Evolutionary conservation across 1,140 invertebrate genomes (phyloP), one percentile per base, ranked within the genome.

Genomic region (Oedothorax gibbosus): DNA sequence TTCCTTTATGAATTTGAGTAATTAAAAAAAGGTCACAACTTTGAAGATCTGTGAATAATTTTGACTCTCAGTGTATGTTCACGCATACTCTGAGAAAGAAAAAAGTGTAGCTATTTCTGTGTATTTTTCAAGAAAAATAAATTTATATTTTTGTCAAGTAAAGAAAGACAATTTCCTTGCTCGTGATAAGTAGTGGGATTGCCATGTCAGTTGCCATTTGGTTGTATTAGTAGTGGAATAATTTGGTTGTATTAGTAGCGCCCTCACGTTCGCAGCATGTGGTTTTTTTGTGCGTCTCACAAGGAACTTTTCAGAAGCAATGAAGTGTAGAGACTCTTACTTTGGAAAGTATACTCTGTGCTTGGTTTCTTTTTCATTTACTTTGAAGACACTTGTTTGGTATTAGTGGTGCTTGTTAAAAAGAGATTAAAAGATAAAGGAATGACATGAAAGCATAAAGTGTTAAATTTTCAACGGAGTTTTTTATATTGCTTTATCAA

Each of bases 191-290:
- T 35, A 35, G 35, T 35, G 35, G 35, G 35, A 35, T 35, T 35
- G 35, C 35, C 35, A 35, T 35, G 35, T 5, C 35, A 35, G 35
- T 35, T 35, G 35, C 35, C 35, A 2, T 5, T 35, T 35, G 35
- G 35, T 35, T 35, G 35, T 35, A 35, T 35, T 35, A 35, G 35
- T 35, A 35, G 35, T 5, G 35, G 35, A 5, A 35, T 35, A 35
- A 35, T 35, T 35, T 35, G 35, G 35, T 35, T 35, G n/a, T 7
- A 57, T 75, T 75, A 57, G 72, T n/a, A 75, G 54, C 72, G 56
- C 57, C 72, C 72, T 75, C 72, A 75, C 72, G 72, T 75, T 53
- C 72, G 72, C 72, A 57, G 57, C 54, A 56, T 35, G 72, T 53
- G 21, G 35, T 57, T 56, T 56, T 75, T 35, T 72, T 73, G 53